Base-by-base conservation (phyloP, 2,888 invertebrate genomes). In the Bombylius discolor region DNA sequence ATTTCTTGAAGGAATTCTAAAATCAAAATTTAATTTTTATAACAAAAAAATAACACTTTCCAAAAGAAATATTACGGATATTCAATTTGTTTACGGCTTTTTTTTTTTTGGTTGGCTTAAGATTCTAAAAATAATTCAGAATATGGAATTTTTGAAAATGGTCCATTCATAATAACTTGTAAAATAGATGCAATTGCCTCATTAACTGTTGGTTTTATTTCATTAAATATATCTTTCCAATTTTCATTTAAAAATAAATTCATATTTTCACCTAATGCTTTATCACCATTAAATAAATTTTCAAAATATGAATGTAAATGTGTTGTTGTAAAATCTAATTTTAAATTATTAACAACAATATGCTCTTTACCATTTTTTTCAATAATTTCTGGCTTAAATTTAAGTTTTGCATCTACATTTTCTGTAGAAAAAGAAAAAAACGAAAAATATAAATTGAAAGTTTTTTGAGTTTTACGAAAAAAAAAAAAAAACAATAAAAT, bases 201-300 rank as follows among this genome's bases (percentile, higher is more conserved):
- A 34, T 68, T 60, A 5, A 77, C 68, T 3, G 70, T 63, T 1
- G 63, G 61, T 55, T 66, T 65, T 4, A 78, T 61, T 62, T 77
- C 77, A 31, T 58, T 59, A 47, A 71, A 73, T 45, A 78, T 70
- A 1, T 72, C 71, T 31, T 60, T 45, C 76, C 76, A 77, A 63
- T 77, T 78, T 42, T 76, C 74, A 60, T 77, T 75, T 36, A 74
- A 58, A 62, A 73, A 70, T 9, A 53, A 54, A 58, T 77, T 76
- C 69, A 75, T 72, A 39, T 67, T 75, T 7, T 75, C 71, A 47
- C 75, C 71, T 3, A 77, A 63, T 12, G 66, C 67, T 61, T 71
- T 70, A 50, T 77, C 69, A 0, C 76, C 76, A 57, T 76, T 73
- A 58, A 77, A 77, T 4, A 78, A 64, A 57, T 72, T 71, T 6